Evolutionary conservation across 2,113 vertebrate genomes (phyloP), one percentile per base, ranked within the genome.

Genomic region (Leptobrachium ailaonicum): DNA sequence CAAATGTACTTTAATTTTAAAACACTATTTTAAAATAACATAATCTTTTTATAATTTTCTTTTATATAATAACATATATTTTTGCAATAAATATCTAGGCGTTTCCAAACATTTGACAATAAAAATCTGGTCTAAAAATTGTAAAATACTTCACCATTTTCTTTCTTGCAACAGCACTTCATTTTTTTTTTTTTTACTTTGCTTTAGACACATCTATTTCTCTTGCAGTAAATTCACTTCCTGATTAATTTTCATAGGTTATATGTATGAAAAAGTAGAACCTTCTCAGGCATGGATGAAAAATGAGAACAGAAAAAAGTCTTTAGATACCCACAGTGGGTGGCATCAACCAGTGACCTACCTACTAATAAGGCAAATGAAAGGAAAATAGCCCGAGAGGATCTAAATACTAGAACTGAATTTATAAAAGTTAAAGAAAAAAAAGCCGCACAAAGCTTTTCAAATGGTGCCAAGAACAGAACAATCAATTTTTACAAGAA

Each of bases 311-410:
- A 86, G 84, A 85, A 85, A 79, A 83, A 87, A 87, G 83, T 63
- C 83, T 87, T 88, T 84, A 88, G 88, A 88, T 90, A 77, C 82
- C 87, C 88, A 80, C 88, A 90, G 87, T 87, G 87, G 88, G 88
- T 87, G 88, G 87, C 85, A 89, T 88, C 85, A 87, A 84, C 85
- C 83, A 85, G 79, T 88, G 86, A 88, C 87, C 86, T 89, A 86
- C 72, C 87, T 88, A 85, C 88, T 89, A 88, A 89, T 88, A 90
- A 87, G 84, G 86, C 80, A 88, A 89, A 88, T 89, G 84, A 90
- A 90, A 87, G 75, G 83, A 88, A 88, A 89, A 87, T 84, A 88
- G 83, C 80, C 87, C 72, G 82, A 86, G 84, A 90, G 83, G 83
- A 84, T 75, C 81, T 87, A 88, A 88, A 86, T 80, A 88, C 85